Base-by-base conservation (phyloP, 2,113 vertebrate genomes). In the Sprattus sprattus region DNA sequence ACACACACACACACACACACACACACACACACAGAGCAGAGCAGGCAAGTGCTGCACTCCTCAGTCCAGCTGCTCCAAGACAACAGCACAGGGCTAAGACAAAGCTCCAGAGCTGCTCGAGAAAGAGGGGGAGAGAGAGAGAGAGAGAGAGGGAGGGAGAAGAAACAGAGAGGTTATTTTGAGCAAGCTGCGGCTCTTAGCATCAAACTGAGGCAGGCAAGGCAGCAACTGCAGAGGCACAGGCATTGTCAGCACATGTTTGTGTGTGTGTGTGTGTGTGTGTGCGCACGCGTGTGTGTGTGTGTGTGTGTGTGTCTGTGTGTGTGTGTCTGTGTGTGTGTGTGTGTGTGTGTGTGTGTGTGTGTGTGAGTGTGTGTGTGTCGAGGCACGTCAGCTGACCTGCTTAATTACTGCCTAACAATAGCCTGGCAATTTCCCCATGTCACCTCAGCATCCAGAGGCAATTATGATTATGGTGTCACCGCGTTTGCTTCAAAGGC, bases 401-500 rank as follows among this genome's bases (percentile, higher is more conserved):
- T 90, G 88, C 82, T 89, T 92, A 91, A 93, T 91, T 91, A 89
- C 81, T 45, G 64, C 64, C 89, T 85, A 84, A 89, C 90, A 89
- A 92, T 88, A 82, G 88, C 86, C 84, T 85, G 87, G 83, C 85
- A 84, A 88, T 90, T 88, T 86, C 83, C 67, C 84, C 67, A 85
- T 88, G 86, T 92, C 89, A 90, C 86, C 88, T 90, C 85, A 82
- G 64, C 85, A 83, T 86, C 87, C 85, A 25, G 64, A 67, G 64
- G 78, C 54, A 87, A 85, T 81, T 84, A 90, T 89, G 85, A 80
- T 90, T 87, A 86, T 82, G 88, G 83, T 85, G 83, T 87, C 81
- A 85, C 25, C 60, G 60, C 25, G 60, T 25, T n/a, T 67, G 60
- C 60, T 67, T 85, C 84, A 87, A 81, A 86, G 47, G 28, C 84